Conservation (phyloP, 2,888 invertebrate genomes). For the Bimastos eiseni region DNA sequence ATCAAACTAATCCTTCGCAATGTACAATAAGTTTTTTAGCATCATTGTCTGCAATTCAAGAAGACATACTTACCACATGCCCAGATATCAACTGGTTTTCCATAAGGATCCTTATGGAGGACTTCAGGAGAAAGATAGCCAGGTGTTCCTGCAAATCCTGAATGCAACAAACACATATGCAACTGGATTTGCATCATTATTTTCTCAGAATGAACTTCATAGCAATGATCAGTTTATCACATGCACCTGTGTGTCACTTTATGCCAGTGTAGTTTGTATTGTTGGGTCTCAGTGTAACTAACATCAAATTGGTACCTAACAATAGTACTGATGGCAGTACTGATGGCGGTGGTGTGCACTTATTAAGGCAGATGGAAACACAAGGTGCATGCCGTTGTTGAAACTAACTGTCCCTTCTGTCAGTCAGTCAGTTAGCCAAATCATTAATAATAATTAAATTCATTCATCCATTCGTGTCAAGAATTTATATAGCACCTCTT, state of each 20-base stretch:
- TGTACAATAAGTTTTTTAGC: background rate
- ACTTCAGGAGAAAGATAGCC: slow-evolving; percentile 99
- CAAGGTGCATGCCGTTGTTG: background rate
- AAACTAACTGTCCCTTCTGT: background rate
- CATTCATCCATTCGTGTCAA: too few relatives aligned
- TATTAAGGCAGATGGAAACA: background rate
- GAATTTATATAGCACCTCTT: too few relatives aligned
- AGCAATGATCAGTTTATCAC: too few relatives aligned
- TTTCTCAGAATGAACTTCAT: background rate
- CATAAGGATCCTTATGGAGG: slow-evolving; percentile 98
- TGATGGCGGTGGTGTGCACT: background rate
- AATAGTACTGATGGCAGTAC: too few relatives aligned
- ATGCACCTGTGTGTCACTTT: background rate
- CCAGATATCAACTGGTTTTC: slow-evolving; percentile 99
- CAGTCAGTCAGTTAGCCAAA: background rate
- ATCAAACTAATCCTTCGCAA: background rate
- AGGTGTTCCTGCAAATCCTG: slow-evolving; percentile 97
- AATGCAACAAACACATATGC: background rate
- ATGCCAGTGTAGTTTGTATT: background rate
- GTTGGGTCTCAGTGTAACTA: background rate
- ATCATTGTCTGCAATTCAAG: background rate
- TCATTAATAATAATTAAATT: background rate
- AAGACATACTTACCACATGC: slow-evolving; percentile 79
- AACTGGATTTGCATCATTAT: background rate
- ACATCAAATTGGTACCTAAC: background rate